Conservation (phyloP, 2,888 invertebrate species). For the Thalpophila matura region DNA sequence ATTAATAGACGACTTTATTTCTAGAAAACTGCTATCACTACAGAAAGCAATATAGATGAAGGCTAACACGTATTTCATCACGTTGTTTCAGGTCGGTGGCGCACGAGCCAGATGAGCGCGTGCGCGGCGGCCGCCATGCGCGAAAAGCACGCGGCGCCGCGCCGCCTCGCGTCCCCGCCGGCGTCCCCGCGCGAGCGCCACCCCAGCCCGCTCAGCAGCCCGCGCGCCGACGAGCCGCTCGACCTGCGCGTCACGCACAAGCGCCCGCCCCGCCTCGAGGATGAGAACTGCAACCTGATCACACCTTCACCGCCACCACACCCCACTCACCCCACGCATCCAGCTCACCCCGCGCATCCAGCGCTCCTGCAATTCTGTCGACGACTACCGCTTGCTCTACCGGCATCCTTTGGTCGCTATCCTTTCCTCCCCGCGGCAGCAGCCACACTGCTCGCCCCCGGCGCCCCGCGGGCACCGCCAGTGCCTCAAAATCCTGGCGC, state of each 20-base stretch:
- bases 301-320: conserved; percentile 90
- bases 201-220: conserved; percentile 89
- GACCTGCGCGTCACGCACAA: conserved; percentile 97
- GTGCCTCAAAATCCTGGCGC: conserved; percentile 86
- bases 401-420: conserved; percentile 87
- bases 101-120: conserved; percentile 93
- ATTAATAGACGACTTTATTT: conserved; percentile 24
- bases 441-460: conserved; percentile 85
- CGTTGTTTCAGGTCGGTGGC: conserved; percentile 88
- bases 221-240: conserved; percentile 94
- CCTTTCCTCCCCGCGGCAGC: conserved; percentile 88
- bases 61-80: conserved; percentile 34
- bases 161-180: conserved; percentile 93
- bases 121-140: conserved; percentile 94
- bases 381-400: conserved; percentile 85
- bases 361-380: conserved; percentile 87
- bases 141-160: conserved; percentile 97
- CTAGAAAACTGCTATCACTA: not conserved
- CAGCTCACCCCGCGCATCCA: conserved; percentile 91
- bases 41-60: conserved; percentile 23
- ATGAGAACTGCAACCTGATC: conserved; percentile 96
- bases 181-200: conserved; percentile 85
- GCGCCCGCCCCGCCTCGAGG: conserved; percentile 93
- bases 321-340: conserved; percentile 87
- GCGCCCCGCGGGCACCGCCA: conserved; percentile 82